Evolutionary conservation across 1,140 invertebrate species (phyloP), one percentile per base, ranked within the genome.

Genomic region (Drosophila mauritiana): DNA sequence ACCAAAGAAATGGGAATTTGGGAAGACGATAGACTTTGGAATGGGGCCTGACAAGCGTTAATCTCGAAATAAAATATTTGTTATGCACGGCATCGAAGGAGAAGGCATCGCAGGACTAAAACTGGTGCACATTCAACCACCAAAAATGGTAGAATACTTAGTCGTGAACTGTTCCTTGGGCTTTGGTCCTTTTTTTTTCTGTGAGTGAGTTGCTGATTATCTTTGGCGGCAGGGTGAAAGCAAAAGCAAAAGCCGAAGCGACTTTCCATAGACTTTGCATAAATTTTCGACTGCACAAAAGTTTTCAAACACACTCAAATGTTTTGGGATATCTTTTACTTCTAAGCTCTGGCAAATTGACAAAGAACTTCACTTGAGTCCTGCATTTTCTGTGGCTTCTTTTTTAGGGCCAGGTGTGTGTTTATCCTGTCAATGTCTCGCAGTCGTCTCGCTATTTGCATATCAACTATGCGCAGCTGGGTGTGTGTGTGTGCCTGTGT

Each of bases 61-160:
- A 86, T 86, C 83, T 88, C 68, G 82, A 83, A 83, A 88, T 86
- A 83, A 86, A 86, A 86, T 86, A 86, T 86, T 89, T 86, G 82
- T 67, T 86, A 63, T 68, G 58, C 56, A 43, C 27, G 53, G 69
- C 57, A 54, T 63, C 54, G 55, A 11, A 42, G 39, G 57, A 45
- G 43, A 42, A 34, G 49, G 55, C 39, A 37, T 27, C 27, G 31
- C n/a, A 51, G 67, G 61, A 65, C 64, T 12, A 64, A 64, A 34
- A 17, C 69, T 25, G 45, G 51, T 36, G 45, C 34, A 43, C 69
- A 67, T 82, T 79, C 70, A 79, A 79, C 70, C 83, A 86, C 79
- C 83, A 59, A 86, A 78, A 88, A 75, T 72, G 57, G 53, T 74
- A 78, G 84, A 80, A 89, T 74, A 80, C 80, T 80, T 88, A 73